These are phyloP conservation scores for Parauchenoglanis ngamensis DNA, from an alignment of 2,797 vertebrate species.

Conservation along the genomic window DNA sequence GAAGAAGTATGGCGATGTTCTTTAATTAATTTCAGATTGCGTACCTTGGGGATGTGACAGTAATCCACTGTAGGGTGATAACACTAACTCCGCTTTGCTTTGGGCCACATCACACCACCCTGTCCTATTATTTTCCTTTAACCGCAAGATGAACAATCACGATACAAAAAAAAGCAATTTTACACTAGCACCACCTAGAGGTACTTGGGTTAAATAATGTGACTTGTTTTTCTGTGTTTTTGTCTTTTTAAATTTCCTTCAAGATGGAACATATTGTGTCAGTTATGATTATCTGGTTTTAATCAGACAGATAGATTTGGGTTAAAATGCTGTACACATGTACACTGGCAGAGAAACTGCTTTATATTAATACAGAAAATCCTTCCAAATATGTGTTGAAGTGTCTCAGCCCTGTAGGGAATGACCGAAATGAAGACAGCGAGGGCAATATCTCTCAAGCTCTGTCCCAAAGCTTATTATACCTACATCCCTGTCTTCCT, in stretches of 20 bases:
- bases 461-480: not conserved
- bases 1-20: not conserved
- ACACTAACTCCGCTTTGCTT: not conserved
- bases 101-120: not conserved
- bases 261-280: too few species aligned
- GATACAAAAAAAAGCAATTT: not conserved
- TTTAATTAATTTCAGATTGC: not conserved
- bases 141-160: not conserved
- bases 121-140: not conserved
- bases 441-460: not conserved
- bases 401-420: slow-evolving; percentile 4
- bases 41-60: not conserved
- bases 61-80: not conserved
- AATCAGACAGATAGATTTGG: too few species aligned
- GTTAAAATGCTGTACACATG: not conserved
- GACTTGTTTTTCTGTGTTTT: not conserved
- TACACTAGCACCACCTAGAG: not conserved
- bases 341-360: not conserved
- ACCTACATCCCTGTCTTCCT: not conserved
- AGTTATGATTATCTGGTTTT: too few species aligned
- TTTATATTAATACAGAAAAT: not conserved
- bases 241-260: too few species aligned
- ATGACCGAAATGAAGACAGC: not conserved
- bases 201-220: not conserved
- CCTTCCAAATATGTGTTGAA: not conserved